These are phyloP conservation scores for Drosophila neoperkinsi DNA, from an alignment of 2,888 invertebrate species.

Conservation along the genomic window DNA sequence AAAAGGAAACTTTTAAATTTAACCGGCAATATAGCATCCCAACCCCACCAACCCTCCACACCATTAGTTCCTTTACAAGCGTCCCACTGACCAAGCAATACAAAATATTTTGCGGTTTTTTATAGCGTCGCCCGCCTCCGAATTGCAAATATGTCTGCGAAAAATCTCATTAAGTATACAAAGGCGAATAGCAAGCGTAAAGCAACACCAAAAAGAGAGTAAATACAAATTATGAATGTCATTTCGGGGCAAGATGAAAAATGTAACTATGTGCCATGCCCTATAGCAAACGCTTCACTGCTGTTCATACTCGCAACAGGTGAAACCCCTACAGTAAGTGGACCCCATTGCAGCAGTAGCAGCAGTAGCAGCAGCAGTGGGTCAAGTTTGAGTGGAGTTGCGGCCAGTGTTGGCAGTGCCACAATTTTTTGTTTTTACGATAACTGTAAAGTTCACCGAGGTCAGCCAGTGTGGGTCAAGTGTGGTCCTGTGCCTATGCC, in stretches of 20 bases:
- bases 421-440: constrained; percentile 11
- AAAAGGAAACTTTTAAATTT: constrained; percentile 77
- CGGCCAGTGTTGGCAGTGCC: constrained; percentile 8
- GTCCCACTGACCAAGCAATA: constrained; percentile 32
- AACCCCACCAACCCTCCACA: not conserved
- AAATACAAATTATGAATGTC: constrained; percentile 78
- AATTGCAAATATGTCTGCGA: constrained; percentile 77
- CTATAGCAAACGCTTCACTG: not conserved
- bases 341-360: constrained; percentile 23
- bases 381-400: constrained; percentile 59
- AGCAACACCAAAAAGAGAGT: constrained; percentile 49
- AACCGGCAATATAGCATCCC: constrained; percentile 43
- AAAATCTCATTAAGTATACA: constrained; percentile 79
- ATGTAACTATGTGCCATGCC: constrained; percentile 25
- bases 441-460: constrained; percentile 44
- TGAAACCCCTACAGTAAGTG: constrained; percentile 29
- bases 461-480: constrained; percentile 43
- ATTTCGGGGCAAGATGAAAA: constrained; percentile 40
- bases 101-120: constrained; percentile 72
- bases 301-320: constrained; percentile 58
- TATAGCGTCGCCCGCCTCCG: constrained; percentile 51
- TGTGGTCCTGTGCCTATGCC: constrained; percentile 1
- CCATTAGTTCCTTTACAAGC: not conserved
- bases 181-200: constrained; percentile 27
- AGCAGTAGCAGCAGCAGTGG: constrained; percentile 30